These are phyloP conservation scores for Lottia gigantea DNA, from an alignment of 2,888 invertebrate genomes.

Conservation along the genomic window DNA sequence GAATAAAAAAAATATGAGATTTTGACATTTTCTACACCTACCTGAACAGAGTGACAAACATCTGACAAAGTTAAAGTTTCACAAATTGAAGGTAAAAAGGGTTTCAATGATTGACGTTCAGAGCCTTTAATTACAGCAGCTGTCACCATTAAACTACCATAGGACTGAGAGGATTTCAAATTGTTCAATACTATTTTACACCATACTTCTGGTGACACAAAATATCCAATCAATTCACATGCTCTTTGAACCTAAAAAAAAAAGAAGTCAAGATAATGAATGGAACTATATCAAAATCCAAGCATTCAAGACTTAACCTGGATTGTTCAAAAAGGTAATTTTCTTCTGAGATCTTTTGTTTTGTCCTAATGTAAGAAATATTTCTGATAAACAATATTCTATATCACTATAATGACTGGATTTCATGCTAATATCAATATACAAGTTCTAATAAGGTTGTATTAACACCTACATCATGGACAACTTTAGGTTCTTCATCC, in stretches of 20 bases:
- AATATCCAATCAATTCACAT: constrained; percentile 81
- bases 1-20: neutral
- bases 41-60: constrained; percentile 71
- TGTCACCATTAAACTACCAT: constrained; percentile 57
- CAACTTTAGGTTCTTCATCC: constrained; percentile 76
- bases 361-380: too few relatives aligned
- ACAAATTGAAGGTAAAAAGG: constrained; percentile 73
- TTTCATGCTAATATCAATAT: too few relatives aligned
- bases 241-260: constrained; percentile 74
- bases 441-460: too few relatives aligned
- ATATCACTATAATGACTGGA: too few relatives aligned
- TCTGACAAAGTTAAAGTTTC: constrained; percentile 74
- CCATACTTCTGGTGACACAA: constrained; percentile 79
- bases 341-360: too few relatives aligned
- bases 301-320: too few relatives aligned
- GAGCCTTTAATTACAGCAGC: constrained; percentile 58
- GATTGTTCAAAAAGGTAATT: too few relatives aligned
- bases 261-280: too few relatives aligned
- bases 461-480: constrained; percentile 69
- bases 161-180: constrained; percentile 46
- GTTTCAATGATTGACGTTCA: constrained; percentile 60
- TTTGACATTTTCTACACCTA: constrained; percentile 20
- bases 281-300: too few relatives aligned
- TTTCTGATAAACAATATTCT: neutral
- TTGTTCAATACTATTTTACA: constrained; percentile 71